Conservation (phyloP, 1,140 invertebrate genomes). For the Tribolium castaneum region DNA sequence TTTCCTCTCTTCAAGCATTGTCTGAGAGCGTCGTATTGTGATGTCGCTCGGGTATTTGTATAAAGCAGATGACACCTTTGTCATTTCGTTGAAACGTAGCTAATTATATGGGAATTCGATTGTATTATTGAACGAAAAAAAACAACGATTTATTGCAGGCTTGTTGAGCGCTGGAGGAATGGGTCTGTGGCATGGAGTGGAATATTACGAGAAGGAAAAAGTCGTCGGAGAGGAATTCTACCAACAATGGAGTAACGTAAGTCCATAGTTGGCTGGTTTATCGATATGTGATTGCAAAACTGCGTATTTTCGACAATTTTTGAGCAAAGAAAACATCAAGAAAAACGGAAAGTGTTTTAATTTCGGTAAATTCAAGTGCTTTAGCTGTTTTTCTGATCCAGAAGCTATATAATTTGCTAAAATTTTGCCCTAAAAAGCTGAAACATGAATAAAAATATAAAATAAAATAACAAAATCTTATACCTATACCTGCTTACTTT, state of each 20-base stretch:
- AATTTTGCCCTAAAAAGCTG: no score
- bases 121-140: no score
- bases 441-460: no score
- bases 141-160: conserved; percentile 69
- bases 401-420: no score
- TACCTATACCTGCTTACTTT: no score
- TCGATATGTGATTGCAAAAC: neutral
- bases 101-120: neutral
- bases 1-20: neutral
- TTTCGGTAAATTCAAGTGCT: no score
- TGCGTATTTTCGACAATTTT: no score
- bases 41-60: neutral
- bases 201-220: conserved; percentile 95
- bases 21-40: neutral
- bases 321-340: no score
- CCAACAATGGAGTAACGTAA: conserved; percentile 92
- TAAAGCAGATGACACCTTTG: neutral
- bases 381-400: no score
- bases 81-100: neutral
- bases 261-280: conserved; percentile 57
- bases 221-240: conserved; percentile 90
- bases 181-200: conserved; percentile 95
- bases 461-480: no score
- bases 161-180: conserved; percentile 89
- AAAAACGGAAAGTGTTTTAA: no score